Evolutionary conservation across 1,140 invertebrate genomes (phyloP), one percentile per base, ranked within the genome.

Genomic region (Macrostomum lignano): DNA sequence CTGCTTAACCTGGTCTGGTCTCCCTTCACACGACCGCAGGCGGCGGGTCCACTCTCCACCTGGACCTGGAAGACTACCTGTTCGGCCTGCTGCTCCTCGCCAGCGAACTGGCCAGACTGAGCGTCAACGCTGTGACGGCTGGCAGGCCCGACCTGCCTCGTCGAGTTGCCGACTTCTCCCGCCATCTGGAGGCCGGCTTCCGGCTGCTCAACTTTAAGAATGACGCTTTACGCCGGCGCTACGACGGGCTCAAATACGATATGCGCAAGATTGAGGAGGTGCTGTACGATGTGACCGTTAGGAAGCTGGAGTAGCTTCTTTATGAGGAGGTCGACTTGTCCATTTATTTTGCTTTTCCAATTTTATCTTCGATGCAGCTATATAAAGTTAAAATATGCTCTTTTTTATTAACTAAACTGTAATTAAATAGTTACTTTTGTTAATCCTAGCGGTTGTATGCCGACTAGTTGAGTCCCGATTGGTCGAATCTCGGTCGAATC

Each of bases 181-280:
- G 69, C 38, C 71, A 82, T 49, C 45, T 88, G 1, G 77, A 78
- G 48, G 68, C 74, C 15, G 78, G 78, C 7, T 86, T 84, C 51
- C 63, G 70, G 43, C 56, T 86, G 20, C 50, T 88, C 10, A 84
- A 81, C 50, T 61, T 86, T 13, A 86, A 86, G 51, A 88, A 86
- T 57, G 78, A 86, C 48, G 64, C 65, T 15, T 55, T 88, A 10
- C 60, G 79, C 19, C 82, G 81, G 49, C 63, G 72, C 33, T 86
- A 75, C 49, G 81, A 88, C 59, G 72, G 65, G 1, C 56, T 88
- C 1, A 86, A 88, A 45, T 86, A 86, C 46, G 75, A 82, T 45
- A 68, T 84, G 2, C 84, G 84, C 51, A 86, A 84, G 55, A 73
- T 82, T 19, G 79, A 86, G 48, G 77, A 86, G 59, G 72, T 88